These are phyloP conservation scores for Hylyphantes graminicola DNA, from an alignment of 1,140 invertebrate species.

Conservation along the genomic window DNA sequence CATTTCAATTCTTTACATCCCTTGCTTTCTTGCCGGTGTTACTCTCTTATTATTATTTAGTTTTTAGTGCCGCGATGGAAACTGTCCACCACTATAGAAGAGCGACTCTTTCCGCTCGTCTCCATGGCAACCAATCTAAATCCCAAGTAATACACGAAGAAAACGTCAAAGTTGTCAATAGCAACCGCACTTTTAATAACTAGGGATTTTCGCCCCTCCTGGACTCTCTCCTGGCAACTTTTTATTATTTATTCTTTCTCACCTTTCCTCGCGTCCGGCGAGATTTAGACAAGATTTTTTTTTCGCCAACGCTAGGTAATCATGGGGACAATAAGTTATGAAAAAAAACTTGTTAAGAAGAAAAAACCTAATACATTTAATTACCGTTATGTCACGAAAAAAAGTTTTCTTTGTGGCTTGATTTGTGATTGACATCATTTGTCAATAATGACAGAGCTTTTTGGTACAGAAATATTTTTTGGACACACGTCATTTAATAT, in stretches of 20 bases:
- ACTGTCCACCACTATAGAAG: slow-evolving; percentile 47
- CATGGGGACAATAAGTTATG: slow-evolving; percentile 1
- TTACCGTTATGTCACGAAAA: too few relatives aligned
- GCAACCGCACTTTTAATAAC: slow-evolving; percentile 60
- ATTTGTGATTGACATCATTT: too few relatives aligned
- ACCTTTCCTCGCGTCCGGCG: slow-evolving; percentile 1
- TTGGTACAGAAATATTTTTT: too few relatives aligned
- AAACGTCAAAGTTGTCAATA: slow-evolving; percentile 60
- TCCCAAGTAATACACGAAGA: slow-evolving; percentile 57
- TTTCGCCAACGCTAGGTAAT: slow-evolving; percentile 23
- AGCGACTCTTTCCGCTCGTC: slow-evolving; percentile 45
- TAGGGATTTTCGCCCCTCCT: slow-evolving; percentile 49
- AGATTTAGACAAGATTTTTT: background rate
- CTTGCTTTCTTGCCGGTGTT: background rate
- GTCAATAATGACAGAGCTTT: too few relatives aligned
- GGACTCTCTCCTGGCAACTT: slow-evolving; percentile 25
- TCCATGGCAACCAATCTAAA: slow-evolving; percentile 54
- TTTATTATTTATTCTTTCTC: background rate
- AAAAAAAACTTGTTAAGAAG: background rate
- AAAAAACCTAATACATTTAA: background rate
- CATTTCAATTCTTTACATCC: slow-evolving; percentile 50
- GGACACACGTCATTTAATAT: too few relatives aligned
- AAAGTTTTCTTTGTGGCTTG: too few relatives aligned
- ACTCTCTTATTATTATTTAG: slow-evolving; percentile 56
- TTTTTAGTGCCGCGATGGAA: slow-evolving; percentile 42